A percentile compares a stretch with the other conserved stretches of the same genome.
phyloP scores from a whole-genome alignment of 2,113 vertebrate species.

The Cavia aperea region DNA sequence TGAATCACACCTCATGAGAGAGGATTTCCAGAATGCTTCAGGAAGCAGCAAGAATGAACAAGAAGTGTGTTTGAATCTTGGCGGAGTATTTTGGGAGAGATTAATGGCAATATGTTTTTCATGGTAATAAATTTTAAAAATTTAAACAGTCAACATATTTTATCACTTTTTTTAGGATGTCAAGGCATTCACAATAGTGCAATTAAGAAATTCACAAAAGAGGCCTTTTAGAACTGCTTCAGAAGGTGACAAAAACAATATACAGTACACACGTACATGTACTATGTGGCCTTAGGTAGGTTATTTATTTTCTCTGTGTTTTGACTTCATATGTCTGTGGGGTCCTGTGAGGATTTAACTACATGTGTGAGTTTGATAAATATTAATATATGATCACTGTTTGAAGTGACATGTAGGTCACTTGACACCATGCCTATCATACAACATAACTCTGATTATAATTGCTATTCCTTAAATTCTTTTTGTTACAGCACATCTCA shows the following conservation, averaged over 20 bases:
- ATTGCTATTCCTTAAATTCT: background rate
- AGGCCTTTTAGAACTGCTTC: background rate
- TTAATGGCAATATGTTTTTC: background rate
- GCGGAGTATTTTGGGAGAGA: background rate
- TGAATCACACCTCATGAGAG: background rate
- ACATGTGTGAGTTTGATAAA: background rate
- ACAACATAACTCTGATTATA: background rate
- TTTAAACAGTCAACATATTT: background rate
- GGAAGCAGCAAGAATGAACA: background rate
- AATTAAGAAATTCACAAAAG: background rate
- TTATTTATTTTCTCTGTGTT: conserved; percentile 3
- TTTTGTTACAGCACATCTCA: background rate
- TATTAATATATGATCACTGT: background rate
- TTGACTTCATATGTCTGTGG: conserved; percentile 11
- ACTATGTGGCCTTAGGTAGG: background rate
- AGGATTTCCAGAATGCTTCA: background rate
- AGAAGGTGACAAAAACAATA: background rate
- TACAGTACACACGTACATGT: background rate
- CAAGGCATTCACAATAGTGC: background rate
- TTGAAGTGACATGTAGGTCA: background rate
- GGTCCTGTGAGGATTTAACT: background rate
- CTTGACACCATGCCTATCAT: background rate
- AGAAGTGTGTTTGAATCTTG: background rate
- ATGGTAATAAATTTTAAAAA: background rate
- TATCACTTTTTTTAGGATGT: background rate